Evolutionary conservation across 2,797 vertebrate species (phyloP).

Genomic region (Syndactyla subalaris): DNA sequence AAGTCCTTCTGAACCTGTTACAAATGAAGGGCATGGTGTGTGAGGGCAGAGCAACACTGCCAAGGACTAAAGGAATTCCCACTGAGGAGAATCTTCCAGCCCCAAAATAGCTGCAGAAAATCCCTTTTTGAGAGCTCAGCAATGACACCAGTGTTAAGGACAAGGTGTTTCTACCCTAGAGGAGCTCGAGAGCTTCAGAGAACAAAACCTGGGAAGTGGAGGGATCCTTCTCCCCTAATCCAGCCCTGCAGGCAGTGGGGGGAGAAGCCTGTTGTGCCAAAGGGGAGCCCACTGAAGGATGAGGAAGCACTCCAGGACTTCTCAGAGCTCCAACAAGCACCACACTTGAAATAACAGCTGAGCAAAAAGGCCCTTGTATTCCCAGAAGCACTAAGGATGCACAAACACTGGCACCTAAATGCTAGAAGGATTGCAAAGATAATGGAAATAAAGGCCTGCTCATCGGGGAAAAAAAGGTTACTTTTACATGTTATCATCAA

Average conservation of each 20-base stretch:
- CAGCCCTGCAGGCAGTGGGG: not conserved
- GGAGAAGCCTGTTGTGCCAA: fast-evolving
- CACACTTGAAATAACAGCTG: not conserved
- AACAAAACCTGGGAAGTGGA: not conserved
- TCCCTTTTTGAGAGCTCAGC: not conserved
- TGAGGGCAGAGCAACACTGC: not conserved
- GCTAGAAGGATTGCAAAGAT: not conserved
- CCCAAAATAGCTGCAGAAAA: not conserved
- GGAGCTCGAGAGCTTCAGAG: not conserved
- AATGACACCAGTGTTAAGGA: not conserved
- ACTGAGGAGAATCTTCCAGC: not conserved
- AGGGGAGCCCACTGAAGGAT: not conserved
- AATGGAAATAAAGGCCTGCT: not conserved
- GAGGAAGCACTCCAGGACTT: not conserved
- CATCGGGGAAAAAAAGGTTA: not conserved
- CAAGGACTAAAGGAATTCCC: not conserved
- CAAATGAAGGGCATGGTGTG: not conserved
- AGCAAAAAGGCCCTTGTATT: not conserved
- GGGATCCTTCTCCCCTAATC: not conserved
- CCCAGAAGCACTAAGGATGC: not conserved
- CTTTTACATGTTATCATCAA: not conserved
- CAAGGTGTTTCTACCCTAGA: not conserved
- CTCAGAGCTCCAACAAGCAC: not conserved
- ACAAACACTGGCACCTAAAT: not conserved
- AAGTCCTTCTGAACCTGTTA: not conserved